Conservation (phyloP, 2,888 invertebrate genomes). For the Phengaris arion region DNA sequence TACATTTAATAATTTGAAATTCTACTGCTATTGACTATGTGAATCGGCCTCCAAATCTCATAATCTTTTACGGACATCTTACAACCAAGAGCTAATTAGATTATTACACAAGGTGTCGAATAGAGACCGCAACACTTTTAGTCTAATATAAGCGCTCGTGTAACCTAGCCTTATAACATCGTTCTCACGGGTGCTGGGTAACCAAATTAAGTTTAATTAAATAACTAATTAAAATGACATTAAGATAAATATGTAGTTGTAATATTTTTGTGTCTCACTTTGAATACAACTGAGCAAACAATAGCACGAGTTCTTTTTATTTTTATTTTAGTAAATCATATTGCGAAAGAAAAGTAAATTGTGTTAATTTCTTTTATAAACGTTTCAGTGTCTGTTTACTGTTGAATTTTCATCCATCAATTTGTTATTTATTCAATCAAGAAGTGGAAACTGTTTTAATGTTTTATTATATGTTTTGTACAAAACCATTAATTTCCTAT, state of each 20-base stretch:
- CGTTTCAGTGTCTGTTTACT: too few relatives aligned
- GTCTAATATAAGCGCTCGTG: slow-evolving; percentile 1
- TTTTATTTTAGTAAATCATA: too few relatives aligned
- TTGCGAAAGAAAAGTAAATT: too few relatives aligned
- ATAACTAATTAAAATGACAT: background rate
- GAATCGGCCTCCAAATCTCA: background rate
- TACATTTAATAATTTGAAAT: background rate
- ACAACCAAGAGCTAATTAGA: background rate
- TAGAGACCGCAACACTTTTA: background rate
- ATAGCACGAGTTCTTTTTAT: background rate
- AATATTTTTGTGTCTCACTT: background rate
- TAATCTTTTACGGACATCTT: slow-evolving; percentile 18
- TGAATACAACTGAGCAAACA: background rate
- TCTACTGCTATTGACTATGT: background rate
- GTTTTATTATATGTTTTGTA: too few relatives aligned
- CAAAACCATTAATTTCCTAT: too few relatives aligned
- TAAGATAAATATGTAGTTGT: background rate
- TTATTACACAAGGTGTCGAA: slow-evolving; percentile 15
- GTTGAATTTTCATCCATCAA: too few relatives aligned
- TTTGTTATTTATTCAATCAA: too few relatives aligned
- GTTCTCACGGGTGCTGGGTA: slow-evolving; percentile 8
- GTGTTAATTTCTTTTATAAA: background rate
- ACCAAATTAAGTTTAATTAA: slow-evolving; percentile 12
- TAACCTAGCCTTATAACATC: background rate
- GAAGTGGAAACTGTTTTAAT: too few relatives aligned